These are phyloP conservation scores for Alethe castanea DNA, from an alignment of 2,113 vertebrate genomes.

Conservation along the genomic window DNA sequence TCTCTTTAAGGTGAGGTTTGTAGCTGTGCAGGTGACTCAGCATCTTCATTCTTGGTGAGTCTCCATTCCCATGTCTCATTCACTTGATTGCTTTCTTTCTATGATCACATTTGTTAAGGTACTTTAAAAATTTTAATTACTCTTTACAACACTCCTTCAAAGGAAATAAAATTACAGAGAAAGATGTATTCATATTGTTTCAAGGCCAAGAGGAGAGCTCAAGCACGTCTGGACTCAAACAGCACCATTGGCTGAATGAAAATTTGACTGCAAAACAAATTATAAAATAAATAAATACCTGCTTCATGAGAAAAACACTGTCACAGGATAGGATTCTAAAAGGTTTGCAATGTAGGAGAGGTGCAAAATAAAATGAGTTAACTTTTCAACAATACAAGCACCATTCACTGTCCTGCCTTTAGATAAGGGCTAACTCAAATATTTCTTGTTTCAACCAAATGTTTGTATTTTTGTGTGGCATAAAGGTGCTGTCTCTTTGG, in stretches of 20 bases:
- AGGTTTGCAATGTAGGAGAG: not conserved
- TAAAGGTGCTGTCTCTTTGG: not conserved
- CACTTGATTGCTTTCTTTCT: not conserved
- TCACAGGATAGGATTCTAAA: not conserved
- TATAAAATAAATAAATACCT: not conserved
- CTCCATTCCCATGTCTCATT: not conserved
- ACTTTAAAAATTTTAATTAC: not conserved
- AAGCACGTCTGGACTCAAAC: not conserved
- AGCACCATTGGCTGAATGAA: not conserved
- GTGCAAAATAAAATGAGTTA: not conserved
- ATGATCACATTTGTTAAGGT: not conserved
- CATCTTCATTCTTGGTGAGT: not conserved
- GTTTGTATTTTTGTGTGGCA: not conserved
- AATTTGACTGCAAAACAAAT: not conserved
- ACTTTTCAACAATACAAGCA: not conserved
- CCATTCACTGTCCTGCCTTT: not conserved
- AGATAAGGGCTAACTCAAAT: not conserved
- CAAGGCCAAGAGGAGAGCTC: not conserved
- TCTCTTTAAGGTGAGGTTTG: not conserved
- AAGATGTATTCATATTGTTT: not conserved
- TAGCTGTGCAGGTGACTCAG: not conserved
- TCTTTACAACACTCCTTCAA: not conserved
- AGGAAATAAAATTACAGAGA: not conserved
- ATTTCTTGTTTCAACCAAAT: not conserved
- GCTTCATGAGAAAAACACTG: not conserved